Conservation (phyloP, 1,140 invertebrate species). For the Lutraria rhynchaena region DNA sequence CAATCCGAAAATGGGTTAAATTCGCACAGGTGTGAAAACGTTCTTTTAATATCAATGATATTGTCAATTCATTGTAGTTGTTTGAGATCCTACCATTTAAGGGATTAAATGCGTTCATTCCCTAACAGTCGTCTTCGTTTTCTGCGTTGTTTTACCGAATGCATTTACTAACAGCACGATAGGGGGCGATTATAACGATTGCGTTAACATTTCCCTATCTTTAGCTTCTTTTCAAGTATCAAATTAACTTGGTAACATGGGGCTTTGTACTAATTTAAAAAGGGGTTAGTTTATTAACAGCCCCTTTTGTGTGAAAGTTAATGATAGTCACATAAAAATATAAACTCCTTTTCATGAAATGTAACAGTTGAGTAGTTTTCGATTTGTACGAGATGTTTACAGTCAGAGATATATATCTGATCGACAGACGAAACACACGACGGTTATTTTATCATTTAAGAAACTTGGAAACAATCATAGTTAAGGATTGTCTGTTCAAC, state of each 20-base stretch:
- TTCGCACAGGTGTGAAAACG: constrained; percentile 33
- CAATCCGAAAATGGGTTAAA: constrained; percentile 11
- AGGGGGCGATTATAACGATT: no score
- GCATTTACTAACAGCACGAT: no score
- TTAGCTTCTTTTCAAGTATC: constrained; percentile 2
- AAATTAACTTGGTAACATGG: constrained; percentile 17
- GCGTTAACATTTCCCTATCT: no score
- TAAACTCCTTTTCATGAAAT: constrained; percentile 45
- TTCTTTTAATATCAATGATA: constrained; percentile 33
- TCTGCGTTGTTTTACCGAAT: no score
- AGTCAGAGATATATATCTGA: no score
- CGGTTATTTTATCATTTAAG: no score
- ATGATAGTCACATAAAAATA: constrained; percentile 39
- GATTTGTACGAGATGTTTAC: background rate
- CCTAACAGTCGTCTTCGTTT: no score
- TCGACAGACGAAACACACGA: no score
- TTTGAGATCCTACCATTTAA: constrained; percentile 11
- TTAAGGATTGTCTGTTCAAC: no score
- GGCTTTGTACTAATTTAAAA: constrained; percentile 23
- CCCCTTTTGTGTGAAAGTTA: constrained; percentile 51
- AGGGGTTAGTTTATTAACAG: constrained; percentile 36
- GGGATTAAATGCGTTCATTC: no score
- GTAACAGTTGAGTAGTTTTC: constrained; percentile 48
- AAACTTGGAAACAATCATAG: no score
- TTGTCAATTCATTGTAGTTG: constrained; percentile 16